Conservation (phyloP, 2,888 invertebrate species). For the Mesoligia furuncula region DNA sequence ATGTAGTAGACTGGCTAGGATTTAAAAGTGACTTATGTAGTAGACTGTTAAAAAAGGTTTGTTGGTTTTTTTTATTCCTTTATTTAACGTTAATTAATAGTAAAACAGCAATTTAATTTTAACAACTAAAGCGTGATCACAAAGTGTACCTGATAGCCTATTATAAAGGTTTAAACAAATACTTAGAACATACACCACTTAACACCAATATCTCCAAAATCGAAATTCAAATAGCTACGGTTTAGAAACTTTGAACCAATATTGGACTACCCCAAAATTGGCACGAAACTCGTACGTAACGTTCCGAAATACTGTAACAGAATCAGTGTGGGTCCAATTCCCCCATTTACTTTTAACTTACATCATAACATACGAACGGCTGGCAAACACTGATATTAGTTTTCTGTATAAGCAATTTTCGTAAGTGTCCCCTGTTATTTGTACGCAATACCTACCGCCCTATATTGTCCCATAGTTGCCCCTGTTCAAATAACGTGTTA, state of each 20-base stretch:
- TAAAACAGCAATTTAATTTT: not conserved
- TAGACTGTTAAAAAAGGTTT: too few relatives aligned
- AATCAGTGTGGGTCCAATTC: slow-evolving; percentile 53
- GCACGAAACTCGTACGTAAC: slow-evolving; percentile 29
- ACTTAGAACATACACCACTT: not conserved
- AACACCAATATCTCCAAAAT: slow-evolving; percentile 38
- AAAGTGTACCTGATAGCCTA: not conserved
- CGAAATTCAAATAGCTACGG: slow-evolving; percentile 36
- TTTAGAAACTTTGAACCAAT: slow-evolving; percentile 46
- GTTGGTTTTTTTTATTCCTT: not conserved
- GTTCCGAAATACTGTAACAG: slow-evolving; percentile 50
- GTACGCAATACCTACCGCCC: slow-evolving; percentile 81
- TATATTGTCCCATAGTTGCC: slow-evolving; percentile 75
- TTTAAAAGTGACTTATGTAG: not conserved
- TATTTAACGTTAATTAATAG: not conserved
- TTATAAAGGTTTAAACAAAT: not conserved
- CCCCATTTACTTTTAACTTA: slow-evolving; percentile 62
- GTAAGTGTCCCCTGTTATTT: slow-evolving; percentile 88
- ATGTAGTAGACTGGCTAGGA: too few relatives aligned
- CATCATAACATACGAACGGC: slow-evolving; percentile 78
- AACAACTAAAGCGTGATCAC: too few relatives aligned
- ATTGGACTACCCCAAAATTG: slow-evolving; percentile 47
- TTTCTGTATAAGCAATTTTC: slow-evolving; percentile 90
- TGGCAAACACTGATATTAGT: slow-evolving; percentile 90
- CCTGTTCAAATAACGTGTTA: slow-evolving; percentile 78